phyloP scores from a whole-genome alignment of 2,888 invertebrate genomes.

The Drosophila meridionalis region DNA sequence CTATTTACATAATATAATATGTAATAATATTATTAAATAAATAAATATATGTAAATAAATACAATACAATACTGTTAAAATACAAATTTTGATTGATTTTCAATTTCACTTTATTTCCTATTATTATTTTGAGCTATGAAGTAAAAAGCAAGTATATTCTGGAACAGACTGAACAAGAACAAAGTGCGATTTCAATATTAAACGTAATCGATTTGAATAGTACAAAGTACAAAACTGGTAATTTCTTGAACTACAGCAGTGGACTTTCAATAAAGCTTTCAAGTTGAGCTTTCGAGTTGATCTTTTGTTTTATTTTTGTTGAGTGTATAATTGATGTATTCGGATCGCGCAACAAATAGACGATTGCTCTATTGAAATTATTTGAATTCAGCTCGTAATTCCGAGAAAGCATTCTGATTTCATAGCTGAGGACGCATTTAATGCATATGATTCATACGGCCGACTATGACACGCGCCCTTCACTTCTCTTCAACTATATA shows the following conservation, averaged over 20 bases:
- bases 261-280: not conserved
- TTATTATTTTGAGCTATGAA: not conserved
- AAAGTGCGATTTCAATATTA: not conserved
- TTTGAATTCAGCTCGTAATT: slow-evolving; percentile 61
- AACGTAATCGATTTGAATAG: not conserved
- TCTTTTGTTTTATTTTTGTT: not conserved
- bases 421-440: slow-evolving; percentile 63
- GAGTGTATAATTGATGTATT: slow-evolving; percentile 8
- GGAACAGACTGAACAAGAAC: not conserved
- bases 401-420: slow-evolving; percentile 70
- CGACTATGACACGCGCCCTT: slow-evolving; percentile 7
- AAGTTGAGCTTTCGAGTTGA: not conserved
- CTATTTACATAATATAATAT: not conserved
- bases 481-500: slow-evolving; percentile 8
- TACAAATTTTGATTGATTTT: not conserved
- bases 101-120: too few species aligned
- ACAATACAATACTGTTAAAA: not conserved
- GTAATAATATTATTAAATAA: not conserved
- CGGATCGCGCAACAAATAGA: slow-evolving; percentile 38
- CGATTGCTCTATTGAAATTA: slow-evolving; percentile 66
- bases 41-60: not conserved
- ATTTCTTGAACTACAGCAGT: not conserved
- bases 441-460: slow-evolving; percentile 60
- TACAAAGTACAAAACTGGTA: not conserved
- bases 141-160: not conserved